Evolutionary conservation across 1,140 invertebrate genomes (phyloP).

Genomic region (Gonioctena quinquepunctata): DNA sequence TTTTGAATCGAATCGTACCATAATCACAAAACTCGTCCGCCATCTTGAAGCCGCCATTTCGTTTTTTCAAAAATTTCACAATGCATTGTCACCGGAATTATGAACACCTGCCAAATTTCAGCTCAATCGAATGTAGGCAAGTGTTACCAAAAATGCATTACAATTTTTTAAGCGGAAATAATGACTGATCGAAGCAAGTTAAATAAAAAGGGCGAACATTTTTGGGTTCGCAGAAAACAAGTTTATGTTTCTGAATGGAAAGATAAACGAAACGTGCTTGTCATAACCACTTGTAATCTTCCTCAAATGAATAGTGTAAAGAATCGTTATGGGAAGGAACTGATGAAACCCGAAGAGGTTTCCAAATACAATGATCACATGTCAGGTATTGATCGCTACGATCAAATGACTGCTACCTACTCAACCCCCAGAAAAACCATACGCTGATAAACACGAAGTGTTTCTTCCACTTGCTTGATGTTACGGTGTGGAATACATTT

Average conservation of each 20-base stretch:
- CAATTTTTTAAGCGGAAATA: too few relatives aligned
- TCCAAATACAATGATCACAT: slow-evolving; percentile 30
- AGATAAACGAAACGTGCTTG: slow-evolving; percentile 44
- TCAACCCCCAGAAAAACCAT: not conserved
- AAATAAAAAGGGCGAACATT: not conserved
- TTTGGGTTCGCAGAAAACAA: slow-evolving; percentile 7
- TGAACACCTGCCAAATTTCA: too few relatives aligned
- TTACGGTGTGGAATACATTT: not conserved
- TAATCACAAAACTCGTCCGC: too few relatives aligned
- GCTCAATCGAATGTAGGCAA: too few relatives aligned
- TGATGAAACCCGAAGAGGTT: slow-evolving; percentile 37
- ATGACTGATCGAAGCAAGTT: too few relatives aligned
- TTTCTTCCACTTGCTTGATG: not conserved
- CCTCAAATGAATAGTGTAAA: not conserved
- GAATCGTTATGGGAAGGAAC: slow-evolving; percentile 30
- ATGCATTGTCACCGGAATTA: too few relatives aligned
- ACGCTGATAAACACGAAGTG: not conserved
- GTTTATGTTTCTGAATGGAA: slow-evolving; percentile 46
- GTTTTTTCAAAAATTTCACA: too few relatives aligned
- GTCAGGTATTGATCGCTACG: slow-evolving; percentile 26
- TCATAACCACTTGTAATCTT: slow-evolving; percentile 38
- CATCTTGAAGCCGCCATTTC: too few relatives aligned
- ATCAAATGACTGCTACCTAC: not conserved
- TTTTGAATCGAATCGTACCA: too few relatives aligned
- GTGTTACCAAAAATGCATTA: too few relatives aligned